phyloP scores from a whole-genome alignment of 2,797 vertebrate species.

The Acrossocheilus wenchowensis region DNA sequence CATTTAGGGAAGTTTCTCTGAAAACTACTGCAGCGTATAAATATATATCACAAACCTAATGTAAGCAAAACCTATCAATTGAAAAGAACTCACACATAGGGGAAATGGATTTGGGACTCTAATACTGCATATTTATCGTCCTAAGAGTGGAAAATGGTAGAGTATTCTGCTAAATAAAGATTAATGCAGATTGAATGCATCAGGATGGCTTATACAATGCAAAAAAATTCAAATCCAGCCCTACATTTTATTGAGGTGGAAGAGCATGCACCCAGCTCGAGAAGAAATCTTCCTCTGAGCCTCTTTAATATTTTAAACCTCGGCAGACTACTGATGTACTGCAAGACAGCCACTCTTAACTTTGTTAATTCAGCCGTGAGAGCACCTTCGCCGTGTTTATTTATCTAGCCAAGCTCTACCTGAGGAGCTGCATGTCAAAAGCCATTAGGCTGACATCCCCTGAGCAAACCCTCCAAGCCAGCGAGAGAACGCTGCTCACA shows the following conservation, averaged over 20 bases:
- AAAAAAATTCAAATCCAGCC: slow-evolving; percentile 33
- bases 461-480: slow-evolving; percentile 72
- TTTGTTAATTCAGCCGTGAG: slow-evolving; percentile 75
- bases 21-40: background rate
- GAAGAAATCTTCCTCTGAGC: slow-evolving; percentile 55
- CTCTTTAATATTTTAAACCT: slow-evolving; percentile 64
- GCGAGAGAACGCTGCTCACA: slow-evolving; percentile 61
- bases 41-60: background rate
- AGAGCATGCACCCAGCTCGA: slow-evolving; percentile 36
- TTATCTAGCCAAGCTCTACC: slow-evolving; percentile 68
- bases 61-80: background rate
- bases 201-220: slow-evolving; percentile 38
- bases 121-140: background rate
- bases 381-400: slow-evolving; percentile 76
- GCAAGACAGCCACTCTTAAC: slow-evolving; percentile 67
- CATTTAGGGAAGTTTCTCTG: background rate
- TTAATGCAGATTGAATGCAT: slow-evolving; percentile 34
- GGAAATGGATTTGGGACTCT: slow-evolving; percentile 15
- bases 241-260: slow-evolving; percentile 47
- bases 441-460: slow-evolving; percentile 74
- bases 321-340: slow-evolving; percentile 60
- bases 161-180: slow-evolving; percentile 33
- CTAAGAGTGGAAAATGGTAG: background rate
- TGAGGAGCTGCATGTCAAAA: slow-evolving; percentile 78
- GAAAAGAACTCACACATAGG: background rate